Evolutionary conservation across 2,113 vertebrate genomes (phyloP).

Genomic region (Scolopax mira): DNA sequence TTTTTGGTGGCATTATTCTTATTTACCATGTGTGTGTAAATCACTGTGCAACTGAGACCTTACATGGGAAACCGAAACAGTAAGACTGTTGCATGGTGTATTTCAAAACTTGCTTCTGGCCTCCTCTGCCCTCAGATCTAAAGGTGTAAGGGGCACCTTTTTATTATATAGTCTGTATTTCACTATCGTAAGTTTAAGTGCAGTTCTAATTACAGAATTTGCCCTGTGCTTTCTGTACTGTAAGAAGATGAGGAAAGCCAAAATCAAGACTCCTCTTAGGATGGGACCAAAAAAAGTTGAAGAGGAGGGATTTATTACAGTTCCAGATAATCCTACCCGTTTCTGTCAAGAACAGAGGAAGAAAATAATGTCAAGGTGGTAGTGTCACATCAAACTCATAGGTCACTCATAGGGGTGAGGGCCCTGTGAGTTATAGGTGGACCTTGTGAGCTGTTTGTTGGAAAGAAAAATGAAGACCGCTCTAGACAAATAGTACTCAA

Average conservation of each 20-base stretch:
- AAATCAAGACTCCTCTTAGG: background rate
- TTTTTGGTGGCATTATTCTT: background rate
- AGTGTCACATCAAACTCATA: background rate
- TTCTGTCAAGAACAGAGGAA: background rate
- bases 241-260: background rate
- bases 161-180: background rate
- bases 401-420: background rate
- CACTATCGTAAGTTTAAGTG: background rate
- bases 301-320: background rate
- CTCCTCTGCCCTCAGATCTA: background rate
- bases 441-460: background rate
- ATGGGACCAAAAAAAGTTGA: background rate
- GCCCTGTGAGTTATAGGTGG: background rate
- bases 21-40: background rate
- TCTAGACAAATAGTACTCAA: background rate
- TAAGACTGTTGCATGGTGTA: background rate
- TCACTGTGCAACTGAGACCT: background rate
- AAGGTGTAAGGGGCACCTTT: background rate
- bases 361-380: background rate
- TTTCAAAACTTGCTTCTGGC: background rate
- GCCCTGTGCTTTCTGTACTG: background rate
- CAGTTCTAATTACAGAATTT: background rate
- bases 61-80: fast-evolving
- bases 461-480: background rate
- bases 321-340: background rate